Conservation (phyloP, 2,888 invertebrate genomes). For the Conops quadrifasciatus region DNA sequence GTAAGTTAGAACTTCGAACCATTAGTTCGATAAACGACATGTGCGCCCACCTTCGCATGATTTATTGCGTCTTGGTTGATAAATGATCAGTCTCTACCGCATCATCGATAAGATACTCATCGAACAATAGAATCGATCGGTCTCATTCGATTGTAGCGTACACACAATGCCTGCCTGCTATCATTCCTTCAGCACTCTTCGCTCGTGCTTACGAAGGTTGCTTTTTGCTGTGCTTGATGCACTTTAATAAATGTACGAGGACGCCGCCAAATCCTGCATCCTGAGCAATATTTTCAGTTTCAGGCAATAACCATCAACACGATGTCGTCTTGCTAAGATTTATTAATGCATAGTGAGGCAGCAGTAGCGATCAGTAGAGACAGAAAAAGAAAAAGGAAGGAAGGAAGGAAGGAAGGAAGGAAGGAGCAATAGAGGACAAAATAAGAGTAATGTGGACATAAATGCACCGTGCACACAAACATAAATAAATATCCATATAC, state of each 20-base stretch:
- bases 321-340: conserved; percentile 47
- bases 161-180: not conserved
- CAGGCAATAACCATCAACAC: conserved; percentile 50
- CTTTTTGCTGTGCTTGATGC: not conserved
- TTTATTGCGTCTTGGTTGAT: not conserved
- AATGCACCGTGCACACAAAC: too few relatives aligned
- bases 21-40: too few relatives aligned
- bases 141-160: too few relatives aligned
- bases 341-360: conserved; percentile 35
- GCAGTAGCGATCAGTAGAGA: not conserved
- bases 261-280: conserved; percentile 12
- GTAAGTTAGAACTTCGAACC: too few relatives aligned
- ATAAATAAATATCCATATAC: too few relatives aligned
- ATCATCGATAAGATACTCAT: not conserved
- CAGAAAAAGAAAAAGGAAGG: too few relatives aligned
- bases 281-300: conserved; percentile 46
- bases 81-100: not conserved
- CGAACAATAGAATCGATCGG: not conserved
- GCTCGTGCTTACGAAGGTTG: not conserved
- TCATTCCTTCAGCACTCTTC: not conserved
- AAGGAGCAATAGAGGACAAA: too few relatives aligned
- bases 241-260: conserved; percentile 24
- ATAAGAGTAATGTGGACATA: too few relatives aligned
- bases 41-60: too few relatives aligned
- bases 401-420: too few relatives aligned